phyloP scores from a whole-genome alignment of 2,113 vertebrate genomes.

The Vidua chalybeata region DNA sequence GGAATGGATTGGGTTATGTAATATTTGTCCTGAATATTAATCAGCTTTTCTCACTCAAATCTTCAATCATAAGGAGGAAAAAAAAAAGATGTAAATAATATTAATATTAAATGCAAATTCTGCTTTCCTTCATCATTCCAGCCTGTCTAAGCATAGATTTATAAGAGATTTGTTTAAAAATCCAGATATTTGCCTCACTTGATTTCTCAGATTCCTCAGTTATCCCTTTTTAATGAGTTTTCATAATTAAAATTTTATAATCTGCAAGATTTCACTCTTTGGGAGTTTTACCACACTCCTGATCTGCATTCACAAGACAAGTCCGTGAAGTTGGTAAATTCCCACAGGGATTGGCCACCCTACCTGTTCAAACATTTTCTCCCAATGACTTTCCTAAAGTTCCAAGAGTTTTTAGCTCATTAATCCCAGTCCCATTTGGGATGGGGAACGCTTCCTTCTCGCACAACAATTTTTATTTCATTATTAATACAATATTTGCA shows the following conservation, averaged over 20 bases:
- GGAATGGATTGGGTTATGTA: neutral
- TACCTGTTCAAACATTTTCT: neutral
- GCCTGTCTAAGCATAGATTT: neutral
- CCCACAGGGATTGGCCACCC: neutral
- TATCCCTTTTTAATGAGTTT: neutral
- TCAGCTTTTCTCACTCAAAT: neutral
- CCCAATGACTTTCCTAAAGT: neutral
- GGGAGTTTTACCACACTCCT: neutral
- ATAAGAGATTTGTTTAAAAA: neutral
- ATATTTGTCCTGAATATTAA: slow-evolving; percentile 16
- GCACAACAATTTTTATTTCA: neutral
- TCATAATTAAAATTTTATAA: neutral
- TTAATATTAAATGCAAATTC: neutral
- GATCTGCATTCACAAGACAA: neutral
- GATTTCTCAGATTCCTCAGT: neutral
- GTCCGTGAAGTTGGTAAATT: neutral
- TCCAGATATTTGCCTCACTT: neutral
- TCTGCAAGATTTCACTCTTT: neutral
- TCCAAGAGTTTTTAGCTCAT: neutral
- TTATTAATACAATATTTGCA: slow-evolving; percentile 20
- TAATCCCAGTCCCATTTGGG: neutral
- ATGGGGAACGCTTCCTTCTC: neutral
- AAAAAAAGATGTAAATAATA: neutral
- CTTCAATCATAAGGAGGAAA: neutral
- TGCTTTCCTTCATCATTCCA: neutral